Evolutionary conservation across 2,888 invertebrate genomes (phyloP).

Genomic region (Dichetophora obliterata): DNA sequence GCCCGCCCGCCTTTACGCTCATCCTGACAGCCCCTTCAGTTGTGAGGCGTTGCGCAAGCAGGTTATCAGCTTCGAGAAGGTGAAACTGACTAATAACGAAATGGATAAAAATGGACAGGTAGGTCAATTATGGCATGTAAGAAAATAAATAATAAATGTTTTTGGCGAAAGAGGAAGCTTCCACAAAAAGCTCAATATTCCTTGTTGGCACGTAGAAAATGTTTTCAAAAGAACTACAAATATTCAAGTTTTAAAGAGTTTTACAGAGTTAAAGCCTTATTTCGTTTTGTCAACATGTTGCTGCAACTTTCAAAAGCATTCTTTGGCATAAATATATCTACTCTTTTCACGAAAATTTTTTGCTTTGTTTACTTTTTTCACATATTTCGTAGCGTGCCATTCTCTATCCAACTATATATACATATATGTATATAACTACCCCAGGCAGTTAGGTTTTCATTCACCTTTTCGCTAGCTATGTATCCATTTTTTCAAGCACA

Average conservation of each 20-base stretch:
- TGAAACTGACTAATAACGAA: slow-evolving; percentile 98
- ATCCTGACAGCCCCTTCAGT: slow-evolving; percentile 96
- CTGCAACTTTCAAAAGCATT: neutral
- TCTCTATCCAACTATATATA: no score
- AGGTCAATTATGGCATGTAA: slow-evolving; percentile 66
- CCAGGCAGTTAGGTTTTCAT: neutral
- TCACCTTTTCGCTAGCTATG: slow-evolving; percentile 1
- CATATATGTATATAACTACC: no score
- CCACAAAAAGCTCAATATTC: no score
- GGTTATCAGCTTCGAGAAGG: slow-evolving; percentile 97
- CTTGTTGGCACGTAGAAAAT: no score
- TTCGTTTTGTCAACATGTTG: neutral
- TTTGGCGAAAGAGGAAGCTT: no score
- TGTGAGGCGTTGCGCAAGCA: slow-evolving; percentile 96
- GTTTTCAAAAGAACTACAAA: no score
- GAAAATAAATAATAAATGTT: neutral
- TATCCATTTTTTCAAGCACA: neutral
- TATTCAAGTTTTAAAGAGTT: neutral
- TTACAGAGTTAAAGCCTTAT: neutral
- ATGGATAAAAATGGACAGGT: slow-evolving; percentile 97
- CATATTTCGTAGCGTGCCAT: no score
- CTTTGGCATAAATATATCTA: no score
- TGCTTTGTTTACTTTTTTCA: no score
- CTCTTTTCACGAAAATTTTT: no score
- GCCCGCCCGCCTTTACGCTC: slow-evolving; percentile 91